Evolutionary conservation across 2,888 invertebrate species (phyloP).

Genomic region (Gisinianus flammeolus): DNA sequence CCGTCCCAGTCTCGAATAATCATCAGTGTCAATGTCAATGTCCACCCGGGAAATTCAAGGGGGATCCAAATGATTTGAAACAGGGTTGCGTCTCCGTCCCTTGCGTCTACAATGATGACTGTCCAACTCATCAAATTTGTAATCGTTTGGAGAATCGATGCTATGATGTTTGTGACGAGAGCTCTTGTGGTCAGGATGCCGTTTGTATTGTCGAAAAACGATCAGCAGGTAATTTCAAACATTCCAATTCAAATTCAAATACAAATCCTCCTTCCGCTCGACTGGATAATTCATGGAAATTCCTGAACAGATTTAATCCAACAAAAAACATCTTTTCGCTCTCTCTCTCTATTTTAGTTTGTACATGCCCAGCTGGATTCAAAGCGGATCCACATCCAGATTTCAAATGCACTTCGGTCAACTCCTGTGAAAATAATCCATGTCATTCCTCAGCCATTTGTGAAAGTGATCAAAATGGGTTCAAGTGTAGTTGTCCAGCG

Average conservation of each 20-base stretch:
- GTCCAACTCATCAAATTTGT: conserved; percentile 78
- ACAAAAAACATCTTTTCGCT: too few relatives aligned
- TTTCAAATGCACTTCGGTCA: conserved; percentile 72
- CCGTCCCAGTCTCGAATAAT: conserved; percentile 86
- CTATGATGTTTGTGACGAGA: conserved; percentile 78
- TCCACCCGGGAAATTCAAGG: conserved; percentile 83
- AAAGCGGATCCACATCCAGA: conserved; percentile 80
- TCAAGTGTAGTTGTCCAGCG: conserved; percentile 78
- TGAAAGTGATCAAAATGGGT: conserved; percentile 71
- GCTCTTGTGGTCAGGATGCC: conserved; percentile 84
- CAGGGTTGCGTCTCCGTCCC: conserved; percentile 77
- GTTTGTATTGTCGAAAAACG: conserved; percentile 87
- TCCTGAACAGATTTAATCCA: too few relatives aligned
- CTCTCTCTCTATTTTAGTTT: too few relatives aligned
- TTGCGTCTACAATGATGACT: conserved; percentile 85
- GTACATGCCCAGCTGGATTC: conserved; percentile 86
- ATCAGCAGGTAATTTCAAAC: conserved; percentile 71
- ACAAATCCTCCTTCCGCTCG: too few relatives aligned
- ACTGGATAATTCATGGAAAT: too few relatives aligned
- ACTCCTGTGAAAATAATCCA: conserved; percentile 60
- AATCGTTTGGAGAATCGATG: conserved; percentile 83
- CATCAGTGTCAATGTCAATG: conserved; percentile 89
- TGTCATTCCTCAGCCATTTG: conserved; percentile 70
- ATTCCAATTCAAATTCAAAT: too few relatives aligned
- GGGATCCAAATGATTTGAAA: conserved; percentile 78